phyloP scores from a whole-genome alignment of 2,888 invertebrate species.

The Lepidocyrtoides sp. region DNA sequence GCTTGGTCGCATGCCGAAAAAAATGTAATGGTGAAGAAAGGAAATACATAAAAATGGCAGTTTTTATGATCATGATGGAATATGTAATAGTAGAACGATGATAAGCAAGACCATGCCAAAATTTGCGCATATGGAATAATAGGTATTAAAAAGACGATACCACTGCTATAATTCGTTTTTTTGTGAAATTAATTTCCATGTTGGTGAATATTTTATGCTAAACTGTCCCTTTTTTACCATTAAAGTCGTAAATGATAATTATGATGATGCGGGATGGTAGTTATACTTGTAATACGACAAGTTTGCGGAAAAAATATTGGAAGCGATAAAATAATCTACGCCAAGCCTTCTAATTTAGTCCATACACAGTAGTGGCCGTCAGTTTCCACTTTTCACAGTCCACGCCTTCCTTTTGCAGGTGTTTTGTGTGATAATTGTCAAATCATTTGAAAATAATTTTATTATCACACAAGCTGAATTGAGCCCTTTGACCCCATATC shows the following conservation, averaged over 20 bases:
- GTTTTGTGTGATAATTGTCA: conserved; percentile 5
- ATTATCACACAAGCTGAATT: too few species aligned
- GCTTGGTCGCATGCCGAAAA: neutral
- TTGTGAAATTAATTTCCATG: neutral
- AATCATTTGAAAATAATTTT: too few species aligned
- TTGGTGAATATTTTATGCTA: neutral
- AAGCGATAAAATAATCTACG: neutral
- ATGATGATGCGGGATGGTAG: neutral
- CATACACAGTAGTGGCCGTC: too few species aligned
- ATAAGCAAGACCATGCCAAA: neutral
- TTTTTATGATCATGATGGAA: neutral
- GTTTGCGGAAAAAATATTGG: conserved; percentile 11
- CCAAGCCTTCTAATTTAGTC: neutral
- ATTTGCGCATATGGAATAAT: neutral
- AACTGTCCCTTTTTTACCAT: neutral
- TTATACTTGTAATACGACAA: neutral
- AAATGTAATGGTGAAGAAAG: neutral
- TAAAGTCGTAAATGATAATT: neutral
- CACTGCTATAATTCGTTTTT: neutral
- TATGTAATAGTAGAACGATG: neutral
- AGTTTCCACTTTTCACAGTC: neutral
- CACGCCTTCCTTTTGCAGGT: conserved; percentile 31
- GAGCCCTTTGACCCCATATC: neutral
- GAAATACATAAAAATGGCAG: neutral
- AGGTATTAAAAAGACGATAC: neutral